Evolutionary conservation across 1,140 invertebrate genomes (phyloP).

Genomic region (Lepidurus apus): DNA sequence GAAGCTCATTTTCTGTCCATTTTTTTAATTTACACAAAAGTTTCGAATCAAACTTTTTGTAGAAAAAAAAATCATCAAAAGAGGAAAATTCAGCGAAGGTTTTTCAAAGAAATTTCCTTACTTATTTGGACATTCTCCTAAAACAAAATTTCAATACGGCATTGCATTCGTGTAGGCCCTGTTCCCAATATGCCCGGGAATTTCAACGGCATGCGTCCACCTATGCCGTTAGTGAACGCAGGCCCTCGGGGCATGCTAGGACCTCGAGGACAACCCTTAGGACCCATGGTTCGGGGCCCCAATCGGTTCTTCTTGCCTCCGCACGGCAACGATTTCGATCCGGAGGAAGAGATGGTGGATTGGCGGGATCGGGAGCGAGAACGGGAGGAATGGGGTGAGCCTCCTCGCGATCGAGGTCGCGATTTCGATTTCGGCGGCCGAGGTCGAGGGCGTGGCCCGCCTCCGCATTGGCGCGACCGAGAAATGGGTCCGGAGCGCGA

Average conservation of each 20-base stretch:
- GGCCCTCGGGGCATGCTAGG: slow-evolving; percentile 31
- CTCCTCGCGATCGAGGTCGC: slow-evolving; percentile 38
- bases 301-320: slow-evolving; percentile 25
- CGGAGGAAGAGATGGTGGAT: neutral
- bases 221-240: slow-evolving; percentile 34
- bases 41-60: no score
- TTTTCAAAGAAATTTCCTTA: no score
- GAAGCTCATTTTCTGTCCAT: no score
- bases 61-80: no score
- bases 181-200: slow-evolving; percentile 27
- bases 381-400: slow-evolving; percentile 39
- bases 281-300: slow-evolving; percentile 30
- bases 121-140: neutral
- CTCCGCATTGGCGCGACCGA: slow-evolving; percentile 30
- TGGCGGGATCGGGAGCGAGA: slow-evolving; percentile 32
- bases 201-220: slow-evolving; percentile 35
- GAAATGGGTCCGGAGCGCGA: slow-evolving; percentile 35
- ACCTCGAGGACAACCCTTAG: neutral
- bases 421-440: slow-evolving; percentile 35
- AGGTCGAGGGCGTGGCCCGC: slow-evolving; percentile 26
- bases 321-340: slow-evolving; percentile 23
- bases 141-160: neutral
- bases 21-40: no score
- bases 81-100: no score
- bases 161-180: neutral